phyloP scores from a whole-genome alignment of 2,888 invertebrate species.

The Lissonota sp. region DNA sequence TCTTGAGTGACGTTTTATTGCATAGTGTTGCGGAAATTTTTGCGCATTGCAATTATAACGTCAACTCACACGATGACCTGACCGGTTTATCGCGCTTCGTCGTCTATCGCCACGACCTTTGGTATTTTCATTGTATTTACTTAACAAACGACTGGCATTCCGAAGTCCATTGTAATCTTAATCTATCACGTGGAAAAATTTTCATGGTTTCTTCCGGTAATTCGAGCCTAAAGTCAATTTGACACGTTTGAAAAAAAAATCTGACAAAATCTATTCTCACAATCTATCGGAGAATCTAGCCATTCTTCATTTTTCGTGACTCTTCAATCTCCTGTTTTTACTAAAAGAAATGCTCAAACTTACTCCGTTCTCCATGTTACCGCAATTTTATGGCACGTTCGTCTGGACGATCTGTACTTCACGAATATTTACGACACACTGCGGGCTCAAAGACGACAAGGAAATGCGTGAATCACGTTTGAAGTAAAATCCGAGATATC shows the following conservation, averaged over 20 bases:
- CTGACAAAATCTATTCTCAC: too few relatives aligned
- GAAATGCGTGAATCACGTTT: constrained; percentile 39
- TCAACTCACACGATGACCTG: constrained; percentile 15
- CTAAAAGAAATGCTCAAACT: constrained; percentile 7
- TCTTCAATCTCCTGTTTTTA: not conserved
- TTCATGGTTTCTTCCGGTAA: not conserved
- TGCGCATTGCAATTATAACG: constrained; percentile 44
- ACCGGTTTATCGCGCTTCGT: constrained; percentile 41
- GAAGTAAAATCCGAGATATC: not conserved
- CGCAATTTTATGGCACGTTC: not conserved
- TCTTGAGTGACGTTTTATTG: constrained; percentile 13
- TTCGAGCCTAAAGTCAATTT: too few relatives aligned
- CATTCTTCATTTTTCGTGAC: not conserved
- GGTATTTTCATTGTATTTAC: constrained; percentile 46
- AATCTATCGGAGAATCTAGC: too few relatives aligned
- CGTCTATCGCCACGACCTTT: constrained; percentile 48
- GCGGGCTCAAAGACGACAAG: not conserved
- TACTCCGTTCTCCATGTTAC: constrained; percentile 43
- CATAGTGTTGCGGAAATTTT: constrained; percentile 33
- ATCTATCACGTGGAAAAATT: not conserved
- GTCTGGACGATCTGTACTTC: constrained; percentile 25
- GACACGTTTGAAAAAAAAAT: too few relatives aligned
- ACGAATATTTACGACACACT: constrained; percentile 27
- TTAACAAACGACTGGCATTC: not conserved
- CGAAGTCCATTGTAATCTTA: not conserved